Evolutionary conservation across 2,797 vertebrate genomes (phyloP), one percentile per base, ranked within the genome.

Genomic region (Lepilemur ruficaudatus): DNA sequence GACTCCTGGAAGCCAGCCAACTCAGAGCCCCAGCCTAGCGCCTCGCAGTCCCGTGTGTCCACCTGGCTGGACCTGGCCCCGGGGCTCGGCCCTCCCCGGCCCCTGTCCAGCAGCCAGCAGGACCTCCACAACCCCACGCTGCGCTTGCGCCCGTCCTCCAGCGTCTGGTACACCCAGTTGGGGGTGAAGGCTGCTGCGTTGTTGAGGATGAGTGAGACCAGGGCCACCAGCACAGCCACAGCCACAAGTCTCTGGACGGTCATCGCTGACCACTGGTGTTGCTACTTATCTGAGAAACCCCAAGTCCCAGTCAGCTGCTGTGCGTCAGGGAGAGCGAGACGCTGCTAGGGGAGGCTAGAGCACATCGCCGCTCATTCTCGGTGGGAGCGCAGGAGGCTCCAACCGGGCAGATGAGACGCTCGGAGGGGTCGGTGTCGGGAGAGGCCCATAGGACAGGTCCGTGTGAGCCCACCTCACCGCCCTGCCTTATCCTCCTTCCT

Each of bases 301-400:
- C 1, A 95, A 95, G 98, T 95, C 84, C 95, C 43, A 23, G 22
- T 98, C 97, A 98, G 98, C 97, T 95, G 91, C 93, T 93, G 95
- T 73, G 95, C 97, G 98, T 97, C 95, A 94, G 93, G 95, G 95
- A 82, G 97, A 95, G 85, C 97, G 22, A 7, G 76, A 82, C 57
- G 95, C 52, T 95, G 97, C 98, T 98, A 98, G 25, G 28, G 85
- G 96, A 80, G 97, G 98, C 99, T 99, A 99, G 99, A 99, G 99
- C 97, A 99, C 99, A 99, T 99, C 99, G 98, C 99, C 99, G 97
- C 99, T 99, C 99, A 99, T 99, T 99, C 99, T 99, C 98, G 98
- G 99, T 98, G 98, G 97, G 98, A 70, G 75, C 41, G 94, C 90
- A 81, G 55, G 70, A 83, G 91, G 52, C 97, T 94, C 97, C 80